Percentiles rank a stretch among this genome's conserved stretches.
Conservation (phyloP, 2,888 invertebrate genomes). For the Abscondita cerata region DNA sequence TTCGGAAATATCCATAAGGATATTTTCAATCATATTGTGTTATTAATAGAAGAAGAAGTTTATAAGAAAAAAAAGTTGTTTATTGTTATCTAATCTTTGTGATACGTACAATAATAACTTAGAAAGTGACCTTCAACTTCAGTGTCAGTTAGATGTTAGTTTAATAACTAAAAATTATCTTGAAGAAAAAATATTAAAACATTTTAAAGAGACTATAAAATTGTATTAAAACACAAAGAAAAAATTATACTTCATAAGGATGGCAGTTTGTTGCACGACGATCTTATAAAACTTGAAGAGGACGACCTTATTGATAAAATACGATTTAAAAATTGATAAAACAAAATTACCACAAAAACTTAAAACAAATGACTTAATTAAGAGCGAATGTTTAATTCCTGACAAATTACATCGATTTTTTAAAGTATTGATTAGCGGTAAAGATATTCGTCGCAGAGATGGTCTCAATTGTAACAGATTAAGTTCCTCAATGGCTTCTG, state of each 20-base stretch:
- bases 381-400: constrained; percentile 20
- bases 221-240: constrained; percentile 3
- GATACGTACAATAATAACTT: constrained; percentile 27
- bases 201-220: constrained; percentile 11
- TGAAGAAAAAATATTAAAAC: constrained; percentile 20
- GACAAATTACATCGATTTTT: constrained; percentile 26
- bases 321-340: constrained; percentile 23
- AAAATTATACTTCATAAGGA: constrained; percentile 13
- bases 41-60: constrained; percentile 21
- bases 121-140: constrained; percentile 11
- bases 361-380: constrained; percentile 13
- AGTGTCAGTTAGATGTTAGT: constrained; percentile 14
- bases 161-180: constrained; percentile 19
- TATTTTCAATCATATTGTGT: constrained; percentile 24
- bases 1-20: constrained; percentile 23
- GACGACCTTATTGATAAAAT: constrained; percentile 19
- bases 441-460: constrained; percentile 24
- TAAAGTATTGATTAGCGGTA: constrained; percentile 21
- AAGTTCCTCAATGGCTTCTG: constrained; percentile 21
- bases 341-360: constrained; percentile 11
- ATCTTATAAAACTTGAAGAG: constrained; percentile 17
- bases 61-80: constrained; percentile 25
- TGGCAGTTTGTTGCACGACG: constrained; percentile 14
- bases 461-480: constrained; percentile 20
- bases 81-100: constrained; percentile 25